Percentiles rank a stretch among this genome's conserved stretches.
These are phyloP conservation scores for Sciurus carolinensis DNA, from an alignment of 2,797 vertebrate genomes.

Conservation along the genomic window DNA sequence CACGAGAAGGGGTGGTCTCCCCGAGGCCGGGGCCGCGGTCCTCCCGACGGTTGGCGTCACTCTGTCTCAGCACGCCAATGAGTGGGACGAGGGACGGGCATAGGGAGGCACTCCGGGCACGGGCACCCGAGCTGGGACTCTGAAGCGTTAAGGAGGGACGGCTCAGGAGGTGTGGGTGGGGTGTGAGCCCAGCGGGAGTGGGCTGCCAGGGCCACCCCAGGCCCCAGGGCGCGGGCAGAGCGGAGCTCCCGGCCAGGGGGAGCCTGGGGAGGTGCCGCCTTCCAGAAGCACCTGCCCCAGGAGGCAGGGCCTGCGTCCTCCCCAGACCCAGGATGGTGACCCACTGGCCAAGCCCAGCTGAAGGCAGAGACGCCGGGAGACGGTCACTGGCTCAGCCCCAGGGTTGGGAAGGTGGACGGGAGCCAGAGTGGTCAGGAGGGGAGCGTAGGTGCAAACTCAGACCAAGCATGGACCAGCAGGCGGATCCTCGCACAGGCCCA, in stretches of 20 bases:
- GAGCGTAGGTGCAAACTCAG: neutral
- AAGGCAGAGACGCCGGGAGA: neutral
- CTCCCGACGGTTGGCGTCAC: neutral
- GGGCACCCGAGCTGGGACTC: neutral
- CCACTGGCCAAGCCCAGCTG: fast-evolving
- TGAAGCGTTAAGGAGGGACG: neutral
- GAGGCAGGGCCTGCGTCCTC: neutral
- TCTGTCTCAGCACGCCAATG: neutral
- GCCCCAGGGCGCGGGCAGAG: neutral
- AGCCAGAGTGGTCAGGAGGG: fast-evolving
- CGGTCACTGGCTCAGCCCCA: too few relatives aligned
- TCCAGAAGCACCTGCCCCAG: neutral
- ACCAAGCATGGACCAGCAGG: fast-evolving
- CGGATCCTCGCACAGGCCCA: neutral
- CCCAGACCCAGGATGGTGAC: neutral
- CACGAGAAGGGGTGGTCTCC: neutral
- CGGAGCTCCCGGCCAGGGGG: neutral
- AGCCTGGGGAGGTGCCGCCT: fast-evolving
- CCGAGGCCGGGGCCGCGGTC: neutral
- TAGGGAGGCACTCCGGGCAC: neutral
- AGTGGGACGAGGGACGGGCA: neutral
- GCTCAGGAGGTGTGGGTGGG: too few relatives aligned
- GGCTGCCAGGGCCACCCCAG: neutral
- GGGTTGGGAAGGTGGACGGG: neutral
- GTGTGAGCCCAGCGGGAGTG: neutral